A percentile compares a stretch with the other conserved stretches of the same genome.
Conservation (phyloP, 1,140 invertebrate genomes). For the Leptoteleia sp. region DNA sequence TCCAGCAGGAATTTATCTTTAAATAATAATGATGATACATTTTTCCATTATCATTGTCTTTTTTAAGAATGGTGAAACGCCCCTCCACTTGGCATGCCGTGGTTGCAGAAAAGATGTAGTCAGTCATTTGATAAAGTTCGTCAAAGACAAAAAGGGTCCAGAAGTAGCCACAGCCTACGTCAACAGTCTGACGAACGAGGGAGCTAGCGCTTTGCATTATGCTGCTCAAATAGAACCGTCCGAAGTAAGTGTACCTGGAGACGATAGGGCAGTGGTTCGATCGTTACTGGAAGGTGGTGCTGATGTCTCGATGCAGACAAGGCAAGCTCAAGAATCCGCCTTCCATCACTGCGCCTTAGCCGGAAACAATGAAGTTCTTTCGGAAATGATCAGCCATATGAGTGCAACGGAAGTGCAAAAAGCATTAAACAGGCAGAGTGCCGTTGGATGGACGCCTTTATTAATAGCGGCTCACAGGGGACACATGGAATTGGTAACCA, state of each 20-base stretch:
- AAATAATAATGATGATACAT: no score
- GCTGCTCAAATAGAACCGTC: conserved; percentile 89
- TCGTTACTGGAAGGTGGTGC: conserved; percentile 94
- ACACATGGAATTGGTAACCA: conserved; percentile 92
- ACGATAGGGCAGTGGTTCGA: conserved; percentile 94
- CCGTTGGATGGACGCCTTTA: conserved; percentile 96
- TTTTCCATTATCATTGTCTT: no score
- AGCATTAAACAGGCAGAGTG: conserved; percentile 95
- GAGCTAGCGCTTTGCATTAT: conserved; percentile 96
- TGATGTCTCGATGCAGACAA: conserved; percentile 92
- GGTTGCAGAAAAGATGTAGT: conserved; percentile 93
- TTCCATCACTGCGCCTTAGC: conserved; percentile 97
- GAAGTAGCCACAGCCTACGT: conserved; percentile 88
- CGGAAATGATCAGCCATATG: conserved; percentile 96
- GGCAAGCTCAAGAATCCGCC: conserved; percentile 93
- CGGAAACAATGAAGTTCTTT: conserved; percentile 96
- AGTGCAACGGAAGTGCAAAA: conserved; percentile 92
- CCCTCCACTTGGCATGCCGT: conserved; percentile 93
- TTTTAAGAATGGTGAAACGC: conserved; percentile 96
- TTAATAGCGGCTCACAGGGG: conserved; percentile 93
- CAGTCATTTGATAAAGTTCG: conserved; percentile 91
- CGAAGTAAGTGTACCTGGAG: conserved; percentile 87
- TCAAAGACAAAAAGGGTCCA: conserved; percentile 87
- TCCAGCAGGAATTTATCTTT: no score
- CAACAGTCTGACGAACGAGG: conserved; percentile 92